phyloP scores from a whole-genome alignment of 2,113 vertebrate species.

The Coptodon bakossiorum region DNA sequence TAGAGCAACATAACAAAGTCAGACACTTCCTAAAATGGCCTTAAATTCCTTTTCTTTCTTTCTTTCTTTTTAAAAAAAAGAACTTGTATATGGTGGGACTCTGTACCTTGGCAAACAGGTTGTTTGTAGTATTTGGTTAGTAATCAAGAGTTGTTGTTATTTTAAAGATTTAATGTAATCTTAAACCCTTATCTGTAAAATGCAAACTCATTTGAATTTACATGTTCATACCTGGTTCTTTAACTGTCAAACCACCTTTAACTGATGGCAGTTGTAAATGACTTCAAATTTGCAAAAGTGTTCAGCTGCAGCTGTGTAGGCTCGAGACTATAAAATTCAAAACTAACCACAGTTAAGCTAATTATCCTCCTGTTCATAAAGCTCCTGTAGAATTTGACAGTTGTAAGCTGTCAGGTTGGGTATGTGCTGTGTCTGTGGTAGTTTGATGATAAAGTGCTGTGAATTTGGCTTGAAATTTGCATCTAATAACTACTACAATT shows the following conservation, averaged over 20 bases:
- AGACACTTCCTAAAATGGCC: background rate
- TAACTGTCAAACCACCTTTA: background rate
- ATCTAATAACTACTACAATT: background rate
- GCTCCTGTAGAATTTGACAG: background rate
- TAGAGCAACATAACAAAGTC: background rate
- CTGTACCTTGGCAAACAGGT: background rate
- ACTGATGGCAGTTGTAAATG: background rate
- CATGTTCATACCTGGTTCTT: background rate
- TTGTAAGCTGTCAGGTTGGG: background rate
- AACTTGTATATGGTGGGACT: background rate
- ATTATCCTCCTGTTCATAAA: background rate
- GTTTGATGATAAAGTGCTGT: background rate
- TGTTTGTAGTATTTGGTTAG: background rate
- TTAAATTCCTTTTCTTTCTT: background rate
- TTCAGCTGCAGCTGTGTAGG: background rate
- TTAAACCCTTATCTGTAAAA: background rate
- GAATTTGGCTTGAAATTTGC: background rate
- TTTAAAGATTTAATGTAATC: background rate
- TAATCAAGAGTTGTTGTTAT: background rate
- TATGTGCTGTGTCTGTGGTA: background rate
- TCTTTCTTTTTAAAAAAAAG: accelerated
- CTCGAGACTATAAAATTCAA: background rate
- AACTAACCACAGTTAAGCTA: background rate
- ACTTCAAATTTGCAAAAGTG: background rate
- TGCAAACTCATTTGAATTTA: background rate